These are phyloP conservation scores for Rhinoderma darwinii DNA, from an alignment of 2,113 vertebrate genomes.

Conservation along the genomic window DNA sequence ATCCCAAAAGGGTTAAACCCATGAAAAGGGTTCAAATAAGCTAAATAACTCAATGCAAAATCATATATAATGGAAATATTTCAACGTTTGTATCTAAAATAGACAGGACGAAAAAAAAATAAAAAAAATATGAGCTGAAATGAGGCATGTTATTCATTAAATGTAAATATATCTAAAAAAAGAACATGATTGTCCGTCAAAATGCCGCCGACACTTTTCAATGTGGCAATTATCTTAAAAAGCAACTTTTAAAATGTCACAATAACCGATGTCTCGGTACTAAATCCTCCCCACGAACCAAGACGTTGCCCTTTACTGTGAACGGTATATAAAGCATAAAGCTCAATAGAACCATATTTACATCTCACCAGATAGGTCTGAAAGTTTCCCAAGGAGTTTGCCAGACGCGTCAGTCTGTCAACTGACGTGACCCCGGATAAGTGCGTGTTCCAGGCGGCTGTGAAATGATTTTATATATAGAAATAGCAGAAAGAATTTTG, in stretches of 20 bases:
- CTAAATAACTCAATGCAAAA: background rate
- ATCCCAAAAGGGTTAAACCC: too few relatives aligned
- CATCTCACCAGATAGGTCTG: background rate
- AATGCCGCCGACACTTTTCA: background rate
- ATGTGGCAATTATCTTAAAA: constrained; percentile 38
- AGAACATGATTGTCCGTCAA: background rate
- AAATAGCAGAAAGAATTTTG: background rate
- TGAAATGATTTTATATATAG: background rate
- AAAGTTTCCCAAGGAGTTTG: background rate
- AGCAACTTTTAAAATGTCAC: constrained; percentile 44
- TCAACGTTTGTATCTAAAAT: background rate
- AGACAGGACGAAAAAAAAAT: background rate
- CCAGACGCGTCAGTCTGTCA: background rate
- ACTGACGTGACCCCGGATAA: background rate
- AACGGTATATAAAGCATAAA: background rate
- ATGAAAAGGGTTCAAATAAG: background rate
- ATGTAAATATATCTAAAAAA: constrained; percentile 10
- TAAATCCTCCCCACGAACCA: background rate
- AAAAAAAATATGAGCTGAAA: background rate
- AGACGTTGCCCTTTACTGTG: constrained; percentile 11
- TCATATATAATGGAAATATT: background rate
- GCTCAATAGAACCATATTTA: background rate
- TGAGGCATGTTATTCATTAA: constrained; percentile 15
- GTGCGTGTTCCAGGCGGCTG: background rate
- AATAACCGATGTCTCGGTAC: background rate